These are phyloP conservation scores for Heliothis peltigera DNA, from an alignment of 2,888 invertebrate genomes.

Conservation along the genomic window DNA sequence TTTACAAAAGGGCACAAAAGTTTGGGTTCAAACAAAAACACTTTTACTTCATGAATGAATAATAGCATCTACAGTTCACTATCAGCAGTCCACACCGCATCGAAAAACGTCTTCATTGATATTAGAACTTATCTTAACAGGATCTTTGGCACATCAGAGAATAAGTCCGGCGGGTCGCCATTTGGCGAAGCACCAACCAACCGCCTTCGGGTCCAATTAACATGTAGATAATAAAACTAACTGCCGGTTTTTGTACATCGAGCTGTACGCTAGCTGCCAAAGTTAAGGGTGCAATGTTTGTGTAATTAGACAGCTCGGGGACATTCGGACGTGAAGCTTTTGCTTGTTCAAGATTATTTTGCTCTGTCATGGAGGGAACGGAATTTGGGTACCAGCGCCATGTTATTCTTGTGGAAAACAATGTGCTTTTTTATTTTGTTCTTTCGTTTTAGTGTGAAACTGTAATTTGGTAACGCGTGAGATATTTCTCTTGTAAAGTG, in stretches of 20 bases:
- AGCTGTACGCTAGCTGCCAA: slow-evolving; percentile 60
- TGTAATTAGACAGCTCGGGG: slow-evolving; percentile 53
- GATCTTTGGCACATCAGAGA: slow-evolving; percentile 53
- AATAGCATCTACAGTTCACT: neutral
- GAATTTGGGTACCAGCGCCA: neutral
- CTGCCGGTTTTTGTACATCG: slow-evolving; percentile 59
- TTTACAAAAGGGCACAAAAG: neutral
- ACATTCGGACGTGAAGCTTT: slow-evolving; percentile 22
- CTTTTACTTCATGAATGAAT: neutral
- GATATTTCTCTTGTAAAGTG: no score
- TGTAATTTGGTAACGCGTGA: no score
- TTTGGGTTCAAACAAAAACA: neutral
- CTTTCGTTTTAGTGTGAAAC: no score
- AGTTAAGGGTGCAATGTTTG: slow-evolving; percentile 49
- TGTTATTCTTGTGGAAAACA: neutral
- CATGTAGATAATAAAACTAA: slow-evolving; percentile 83
- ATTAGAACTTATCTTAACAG: slow-evolving; percentile 32
- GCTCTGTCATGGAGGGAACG: neutral
- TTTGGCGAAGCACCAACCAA: slow-evolving; percentile 82
- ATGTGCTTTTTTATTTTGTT: no score
- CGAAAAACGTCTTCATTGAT: slow-evolving; percentile 7
- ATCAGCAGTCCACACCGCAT: neutral
- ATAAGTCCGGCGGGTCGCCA: slow-evolving; percentile 69
- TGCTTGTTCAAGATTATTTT: slow-evolving; percentile 19
- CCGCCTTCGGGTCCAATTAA: slow-evolving; percentile 82